These are phyloP conservation scores for Cyrtodaria siliqua DNA, from an alignment of 2,888 invertebrate genomes.

Conservation along the genomic window DNA sequence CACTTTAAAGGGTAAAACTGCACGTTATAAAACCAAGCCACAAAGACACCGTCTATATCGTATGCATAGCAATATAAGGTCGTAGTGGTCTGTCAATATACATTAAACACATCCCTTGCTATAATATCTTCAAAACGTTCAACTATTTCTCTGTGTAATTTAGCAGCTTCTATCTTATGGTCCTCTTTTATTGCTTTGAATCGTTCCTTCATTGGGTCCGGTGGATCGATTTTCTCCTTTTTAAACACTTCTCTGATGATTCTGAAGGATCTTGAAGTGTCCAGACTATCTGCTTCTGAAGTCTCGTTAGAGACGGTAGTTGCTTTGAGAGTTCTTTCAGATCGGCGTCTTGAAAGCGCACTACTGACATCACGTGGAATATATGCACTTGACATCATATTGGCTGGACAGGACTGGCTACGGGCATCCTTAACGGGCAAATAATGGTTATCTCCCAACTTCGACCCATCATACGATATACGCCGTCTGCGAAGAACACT, in stretches of 20 bases:
- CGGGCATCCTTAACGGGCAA: not conserved
- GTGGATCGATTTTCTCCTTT: conserved; percentile 37
- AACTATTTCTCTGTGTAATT: too few species aligned
- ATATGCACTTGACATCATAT: not conserved
- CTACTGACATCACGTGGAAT: conserved; percentile 29
- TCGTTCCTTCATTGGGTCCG: conserved; percentile 34
- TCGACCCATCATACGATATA: not conserved
- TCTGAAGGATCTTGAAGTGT: conserved; percentile 37
- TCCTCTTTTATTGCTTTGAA: conserved; percentile 35
- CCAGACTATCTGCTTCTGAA: not conserved
- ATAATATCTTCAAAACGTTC: too few species aligned
- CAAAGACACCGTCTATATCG: too few species aligned
- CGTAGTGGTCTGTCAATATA: too few species aligned
- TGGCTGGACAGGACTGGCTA: not conserved
- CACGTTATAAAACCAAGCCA: too few species aligned
- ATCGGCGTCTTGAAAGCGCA: conserved; percentile 5
- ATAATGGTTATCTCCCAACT: not conserved
- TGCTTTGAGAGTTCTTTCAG: conserved; percentile 3
- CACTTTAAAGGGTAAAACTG: too few species aligned
- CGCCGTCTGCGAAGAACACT: not conserved
- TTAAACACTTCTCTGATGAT: conserved; percentile 51
- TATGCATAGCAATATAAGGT: too few species aligned
- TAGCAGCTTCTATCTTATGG: conserved; percentile 9
- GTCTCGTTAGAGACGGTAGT: conserved; percentile 21
- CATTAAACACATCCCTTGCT: too few species aligned